Evolutionary conservation across 2,113 vertebrate genomes (phyloP).

Genomic region (Monarcha castaneiventris): DNA sequence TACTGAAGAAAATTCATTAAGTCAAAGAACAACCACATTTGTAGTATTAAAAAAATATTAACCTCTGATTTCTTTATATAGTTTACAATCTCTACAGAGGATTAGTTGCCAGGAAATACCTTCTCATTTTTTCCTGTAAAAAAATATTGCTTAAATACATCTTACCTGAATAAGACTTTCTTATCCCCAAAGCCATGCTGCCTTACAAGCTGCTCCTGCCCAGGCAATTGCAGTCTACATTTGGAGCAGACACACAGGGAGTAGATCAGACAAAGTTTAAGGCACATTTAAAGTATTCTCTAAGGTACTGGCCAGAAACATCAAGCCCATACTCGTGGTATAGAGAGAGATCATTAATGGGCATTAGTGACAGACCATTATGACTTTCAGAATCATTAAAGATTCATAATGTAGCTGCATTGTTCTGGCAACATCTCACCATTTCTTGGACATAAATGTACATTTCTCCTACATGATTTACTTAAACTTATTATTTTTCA

Average conservation of each 20-base stretch:
- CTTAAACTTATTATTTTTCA: slow-evolving; percentile 83
- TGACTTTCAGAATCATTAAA: slow-evolving; percentile 98
- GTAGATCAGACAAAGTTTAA: slow-evolving; percentile 88
- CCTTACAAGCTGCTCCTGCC: slow-evolving; percentile 70
- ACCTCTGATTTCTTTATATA: neutral
- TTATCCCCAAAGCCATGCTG: slow-evolving; percentile 91
- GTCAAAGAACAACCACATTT: neutral
- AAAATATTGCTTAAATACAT: slow-evolving; percentile 62
- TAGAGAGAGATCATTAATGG: slow-evolving; percentile 96
- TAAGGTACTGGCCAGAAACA: slow-evolving; percentile 85
- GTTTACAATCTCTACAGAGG: neutral
- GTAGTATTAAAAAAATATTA: neutral
- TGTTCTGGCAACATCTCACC: slow-evolving; percentile 82
- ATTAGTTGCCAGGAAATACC: neutral
- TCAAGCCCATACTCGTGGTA: slow-evolving; percentile 88
- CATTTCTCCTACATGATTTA: slow-evolving; percentile 70
- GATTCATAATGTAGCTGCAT: slow-evolving; percentile 90
- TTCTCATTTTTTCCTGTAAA: neutral
- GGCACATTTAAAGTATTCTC: slow-evolving; percentile 90
- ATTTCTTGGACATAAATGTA: slow-evolving; percentile 74
- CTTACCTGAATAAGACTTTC: slow-evolving; percentile 95
- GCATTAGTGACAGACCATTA: slow-evolving; percentile 98
- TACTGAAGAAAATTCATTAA: neutral
- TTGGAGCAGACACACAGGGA: slow-evolving; percentile 70
- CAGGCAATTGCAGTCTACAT: slow-evolving; percentile 76